Base-by-base conservation (phyloP, 2,797 vertebrate species). In the Gymnoscopelus braueri region DNA sequence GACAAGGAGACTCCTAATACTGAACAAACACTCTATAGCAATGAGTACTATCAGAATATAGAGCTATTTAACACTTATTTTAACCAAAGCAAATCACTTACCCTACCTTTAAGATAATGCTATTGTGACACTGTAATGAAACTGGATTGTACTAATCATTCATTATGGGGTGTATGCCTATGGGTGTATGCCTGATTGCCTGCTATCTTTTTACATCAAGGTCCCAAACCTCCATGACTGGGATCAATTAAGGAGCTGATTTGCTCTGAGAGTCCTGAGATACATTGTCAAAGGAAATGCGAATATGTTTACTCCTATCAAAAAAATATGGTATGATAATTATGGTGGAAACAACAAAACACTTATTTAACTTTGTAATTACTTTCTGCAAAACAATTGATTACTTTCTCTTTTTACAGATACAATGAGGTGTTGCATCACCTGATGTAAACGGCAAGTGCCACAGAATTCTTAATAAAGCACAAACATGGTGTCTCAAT, bases 371-470 rank as follows among this genome's bases (percentile, higher is more conserved):
- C 19, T 23, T 47, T 67, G 19, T 32, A n/a, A 50, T 57, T 26
- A 32, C 12, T 9, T 26, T 26, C 9, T 57, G 55, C 5, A 5
- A 5, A 61, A 71, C 77, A 65, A 39, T 49, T 78, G 4, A 65
- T 19, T 26, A 29, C 6, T 49, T 69, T 51, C 13, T 74, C 51
- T 75, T 81, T 82, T 82, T 72, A 63, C 78, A 81, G 78, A 78
- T 9, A 3, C 44, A 67, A 63, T 23, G 0, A 65, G 15, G 24
- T 63, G 14, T 54, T 26, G 5, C 49, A 47, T 63, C 0, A 3
- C 8, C 66, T 11, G 44, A 51, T 44, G n/a, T n/a, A 50, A 75
- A 69, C 85, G 77, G 86, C 87, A 79, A 73, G 77, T 71, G 13
- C 35, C 19, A 26, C 32, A 48, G 19, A 10, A 26, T 4, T 49